phyloP scores from a whole-genome alignment of 2,113 vertebrate species.

The Aythya baeri region DNA sequence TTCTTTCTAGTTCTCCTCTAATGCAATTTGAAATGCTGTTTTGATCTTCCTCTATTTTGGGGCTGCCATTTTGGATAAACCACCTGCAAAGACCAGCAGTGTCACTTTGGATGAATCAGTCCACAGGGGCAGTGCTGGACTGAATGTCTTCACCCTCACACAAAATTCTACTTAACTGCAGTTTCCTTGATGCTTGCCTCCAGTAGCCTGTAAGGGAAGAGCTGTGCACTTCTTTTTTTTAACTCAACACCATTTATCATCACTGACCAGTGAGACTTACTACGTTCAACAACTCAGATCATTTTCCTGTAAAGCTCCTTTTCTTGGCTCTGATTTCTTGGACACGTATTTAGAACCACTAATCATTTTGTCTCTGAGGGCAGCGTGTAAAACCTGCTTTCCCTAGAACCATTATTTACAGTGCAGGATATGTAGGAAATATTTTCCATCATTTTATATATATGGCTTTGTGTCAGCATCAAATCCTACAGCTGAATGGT shows the following conservation, averaged over 20 bases:
- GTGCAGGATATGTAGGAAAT: not conserved
- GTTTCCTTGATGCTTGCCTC: not conserved
- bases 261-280: not conserved
- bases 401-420: not conserved
- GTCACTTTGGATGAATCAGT: not conserved
- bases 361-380: not conserved
- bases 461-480: not conserved
- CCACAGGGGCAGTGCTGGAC: fast-evolving
- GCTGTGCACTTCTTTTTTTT: not conserved
- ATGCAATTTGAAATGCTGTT: not conserved
- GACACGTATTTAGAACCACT: not conserved
- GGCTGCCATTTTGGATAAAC: not conserved
- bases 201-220: not conserved
- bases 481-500: not conserved
- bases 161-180: not conserved
- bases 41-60: not conserved
- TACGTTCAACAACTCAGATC: not conserved
- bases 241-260: not conserved
- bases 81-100: not conserved
- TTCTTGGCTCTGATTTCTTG: not conserved
- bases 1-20: not conserved
- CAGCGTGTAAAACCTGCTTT: not conserved
- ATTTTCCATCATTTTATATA: not conserved
- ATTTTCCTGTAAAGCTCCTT: not conserved
- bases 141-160: not conserved